Percentiles rank a stretch among this genome's conserved stretches.
Evolutionary conservation across 2,797 vertebrate genomes (phyloP).

Genomic region (Kryptolebias ocellatus): DNA sequence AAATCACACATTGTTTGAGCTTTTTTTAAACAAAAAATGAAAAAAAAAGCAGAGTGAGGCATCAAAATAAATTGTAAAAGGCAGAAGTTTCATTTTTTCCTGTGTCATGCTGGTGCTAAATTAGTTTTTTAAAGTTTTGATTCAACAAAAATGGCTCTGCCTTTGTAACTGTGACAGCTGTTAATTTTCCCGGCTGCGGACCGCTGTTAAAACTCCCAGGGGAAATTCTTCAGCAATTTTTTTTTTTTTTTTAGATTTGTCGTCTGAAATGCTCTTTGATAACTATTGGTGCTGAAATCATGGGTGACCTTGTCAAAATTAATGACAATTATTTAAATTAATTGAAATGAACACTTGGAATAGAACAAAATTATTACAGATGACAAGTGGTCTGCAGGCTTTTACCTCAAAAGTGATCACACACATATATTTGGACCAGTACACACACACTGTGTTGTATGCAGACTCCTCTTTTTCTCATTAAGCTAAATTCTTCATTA

Average conservation of each 20-base stretch:
- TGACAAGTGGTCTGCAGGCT: neutral
- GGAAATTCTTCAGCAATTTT: slow-evolving; percentile 16
- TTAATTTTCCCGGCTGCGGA: slow-evolving; percentile 30
- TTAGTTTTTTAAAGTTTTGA: slow-evolving; percentile 23
- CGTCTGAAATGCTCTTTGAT: slow-evolving; percentile 13
- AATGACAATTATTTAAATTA: slow-evolving; percentile 9
- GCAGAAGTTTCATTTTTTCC: slow-evolving; percentile 8
- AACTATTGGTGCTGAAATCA: slow-evolving; percentile 9
- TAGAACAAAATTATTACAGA: slow-evolving; percentile 8
- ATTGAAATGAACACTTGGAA: slow-evolving; percentile 1
- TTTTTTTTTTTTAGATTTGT: slow-evolving; percentile 16
- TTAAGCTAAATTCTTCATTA: slow-evolving; percentile 3
- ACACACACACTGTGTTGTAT: neutral
- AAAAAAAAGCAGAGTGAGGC: neutral
- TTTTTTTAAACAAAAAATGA: slow-evolving; percentile 11
- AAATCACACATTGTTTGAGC: slow-evolving; percentile 2
- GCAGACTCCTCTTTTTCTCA: neutral
- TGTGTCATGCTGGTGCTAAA: slow-evolving; percentile 2
- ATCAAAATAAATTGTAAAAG: neutral
- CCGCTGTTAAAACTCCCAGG: neutral
- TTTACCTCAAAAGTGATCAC: neutral
- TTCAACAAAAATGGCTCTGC: slow-evolving; percentile 19
- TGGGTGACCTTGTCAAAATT: slow-evolving; percentile 22
- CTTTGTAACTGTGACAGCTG: slow-evolving; percentile 28
- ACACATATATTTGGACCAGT: neutral